A percentile compares a stretch with the other conserved stretches of the same genome.
Conservation (phyloP, 2,888 invertebrate genomes). For the Epirrhoe tristata region DNA sequence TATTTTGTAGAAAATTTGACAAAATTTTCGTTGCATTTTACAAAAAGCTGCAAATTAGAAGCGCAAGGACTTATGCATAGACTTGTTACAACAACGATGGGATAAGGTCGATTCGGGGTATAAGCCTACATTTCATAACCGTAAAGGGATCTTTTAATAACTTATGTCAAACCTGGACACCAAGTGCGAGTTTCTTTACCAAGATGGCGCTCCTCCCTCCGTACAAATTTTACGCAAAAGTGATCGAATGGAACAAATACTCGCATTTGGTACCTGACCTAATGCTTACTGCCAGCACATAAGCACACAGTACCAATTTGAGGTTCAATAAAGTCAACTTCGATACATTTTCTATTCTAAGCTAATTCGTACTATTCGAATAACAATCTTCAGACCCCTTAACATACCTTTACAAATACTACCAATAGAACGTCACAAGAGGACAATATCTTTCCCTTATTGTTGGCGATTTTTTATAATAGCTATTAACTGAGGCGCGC, state of each 20-base stretch:
- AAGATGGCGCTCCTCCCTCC: not conserved
- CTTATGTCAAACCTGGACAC: not conserved
- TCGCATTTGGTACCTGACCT: not conserved
- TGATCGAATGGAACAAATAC: not conserved
- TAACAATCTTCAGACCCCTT: slow-evolving; percentile 35
- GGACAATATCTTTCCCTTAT: slow-evolving; percentile 29
- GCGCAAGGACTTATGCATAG: slow-evolving; percentile 9
- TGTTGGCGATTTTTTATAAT: slow-evolving; percentile 44
- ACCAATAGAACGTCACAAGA: slow-evolving; percentile 45
- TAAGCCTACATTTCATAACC: slow-evolving; percentile 33
- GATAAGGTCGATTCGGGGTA: slow-evolving; percentile 45
- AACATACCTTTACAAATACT: slow-evolving; percentile 23
- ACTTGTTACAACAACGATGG: slow-evolving; percentile 55
- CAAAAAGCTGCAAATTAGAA: slow-evolving; percentile 62
- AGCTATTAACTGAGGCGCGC: slow-evolving; percentile 64
- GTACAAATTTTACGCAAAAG: not conserved
- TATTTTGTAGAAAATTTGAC: slow-evolving; percentile 42
- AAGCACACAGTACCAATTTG: not conserved
- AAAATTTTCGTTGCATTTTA: slow-evolving; percentile 70
- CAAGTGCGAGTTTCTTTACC: not conserved
- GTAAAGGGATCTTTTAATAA: slow-evolving; percentile 40
- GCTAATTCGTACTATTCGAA: slow-evolving; percentile 39
- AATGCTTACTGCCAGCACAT: slow-evolving; percentile 15
- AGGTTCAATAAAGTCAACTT: slow-evolving; percentile 16
- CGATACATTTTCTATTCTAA: slow-evolving; percentile 31